Evolutionary conservation across 2,888 invertebrate species (phyloP).

Genomic region (Lithosia quadra): DNA sequence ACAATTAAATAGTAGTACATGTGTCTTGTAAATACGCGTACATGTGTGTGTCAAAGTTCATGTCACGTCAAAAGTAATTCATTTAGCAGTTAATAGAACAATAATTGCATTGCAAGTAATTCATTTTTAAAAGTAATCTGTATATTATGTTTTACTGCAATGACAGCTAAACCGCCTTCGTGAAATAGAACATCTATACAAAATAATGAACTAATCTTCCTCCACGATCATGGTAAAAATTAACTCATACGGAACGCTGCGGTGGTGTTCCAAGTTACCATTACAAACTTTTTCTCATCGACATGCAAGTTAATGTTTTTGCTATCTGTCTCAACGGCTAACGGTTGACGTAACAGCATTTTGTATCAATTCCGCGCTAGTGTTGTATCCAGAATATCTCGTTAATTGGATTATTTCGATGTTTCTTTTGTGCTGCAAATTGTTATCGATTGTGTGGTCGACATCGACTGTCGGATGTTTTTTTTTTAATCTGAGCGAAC

Average conservation of each 20-base stretch:
- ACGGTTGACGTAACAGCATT: conserved; percentile 60
- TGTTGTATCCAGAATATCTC: conserved; percentile 17
- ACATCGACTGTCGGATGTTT: neutral
- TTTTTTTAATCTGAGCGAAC: no score
- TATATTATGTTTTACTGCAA: no score
- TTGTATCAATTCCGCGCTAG: conserved; percentile 37
- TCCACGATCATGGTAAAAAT: neutral
- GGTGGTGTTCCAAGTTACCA: conserved; percentile 16
- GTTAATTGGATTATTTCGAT: conserved; percentile 15
- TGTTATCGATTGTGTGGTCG: neutral
- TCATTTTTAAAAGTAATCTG: no score
- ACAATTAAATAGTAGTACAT: no score
- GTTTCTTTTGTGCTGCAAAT: neutral
- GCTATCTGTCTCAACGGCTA: conserved; percentile 44
- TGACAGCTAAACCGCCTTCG: no score
- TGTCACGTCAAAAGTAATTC: no score
- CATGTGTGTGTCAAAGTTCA: no score
- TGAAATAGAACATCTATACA: no score
- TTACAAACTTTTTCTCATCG: conserved; percentile 40
- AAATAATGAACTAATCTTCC: no score
- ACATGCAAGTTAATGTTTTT: conserved; percentile 43
- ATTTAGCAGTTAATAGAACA: no score
- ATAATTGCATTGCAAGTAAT: no score
- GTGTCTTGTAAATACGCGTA: no score
- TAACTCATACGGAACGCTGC: conserved; percentile 25